A percentile compares a stretch with the other conserved stretches of the same genome.
phyloP scores from a whole-genome alignment of 2,888 invertebrate species.

The Tetramorium bicarinatum region DNA sequence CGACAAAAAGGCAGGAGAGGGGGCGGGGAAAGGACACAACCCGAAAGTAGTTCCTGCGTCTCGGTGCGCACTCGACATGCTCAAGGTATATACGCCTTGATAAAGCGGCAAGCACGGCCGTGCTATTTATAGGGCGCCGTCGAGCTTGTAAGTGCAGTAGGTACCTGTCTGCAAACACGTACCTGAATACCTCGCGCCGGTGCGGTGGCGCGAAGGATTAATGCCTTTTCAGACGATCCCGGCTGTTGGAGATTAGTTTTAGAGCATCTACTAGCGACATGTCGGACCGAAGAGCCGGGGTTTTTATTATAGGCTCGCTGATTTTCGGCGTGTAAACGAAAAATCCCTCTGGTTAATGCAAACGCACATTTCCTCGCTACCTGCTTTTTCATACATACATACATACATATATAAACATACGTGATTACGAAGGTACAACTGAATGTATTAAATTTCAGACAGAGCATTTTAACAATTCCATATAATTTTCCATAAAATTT shows the following conservation, averaged over 20 bases:
- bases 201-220: slow-evolving; percentile 65
- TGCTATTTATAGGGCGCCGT: slow-evolving; percentile 61
- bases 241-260: slow-evolving; percentile 59
- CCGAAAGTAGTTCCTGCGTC: slow-evolving; percentile 50
- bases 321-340: slow-evolving; percentile 48
- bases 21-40: slow-evolving; percentile 17
- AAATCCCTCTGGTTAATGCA: slow-evolving; percentile 52
- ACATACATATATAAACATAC: too few relatives aligned
- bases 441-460: neutral
- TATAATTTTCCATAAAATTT: neutral
- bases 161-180: slow-evolving; percentile 72
- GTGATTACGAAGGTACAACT: neutral
- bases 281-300: neutral
- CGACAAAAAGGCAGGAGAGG: slow-evolving; percentile 5
- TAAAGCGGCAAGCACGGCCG: slow-evolving; percentile 37
- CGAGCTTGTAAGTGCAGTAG: slow-evolving; percentile 63
- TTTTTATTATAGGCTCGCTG: slow-evolving; percentile 54
- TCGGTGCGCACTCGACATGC: slow-evolving; percentile 9
- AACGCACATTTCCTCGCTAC: slow-evolving; percentile 25
- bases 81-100: slow-evolving; percentile 37
- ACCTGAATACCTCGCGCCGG: slow-evolving; percentile 65
- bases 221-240: slow-evolving; percentile 64
- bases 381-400: neutral
- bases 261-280: slow-evolving; percentile 49
- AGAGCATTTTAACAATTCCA: neutral